Conservation (phyloP, 2,113 vertebrate genomes). For the Alaudala cheleensis region DNA sequence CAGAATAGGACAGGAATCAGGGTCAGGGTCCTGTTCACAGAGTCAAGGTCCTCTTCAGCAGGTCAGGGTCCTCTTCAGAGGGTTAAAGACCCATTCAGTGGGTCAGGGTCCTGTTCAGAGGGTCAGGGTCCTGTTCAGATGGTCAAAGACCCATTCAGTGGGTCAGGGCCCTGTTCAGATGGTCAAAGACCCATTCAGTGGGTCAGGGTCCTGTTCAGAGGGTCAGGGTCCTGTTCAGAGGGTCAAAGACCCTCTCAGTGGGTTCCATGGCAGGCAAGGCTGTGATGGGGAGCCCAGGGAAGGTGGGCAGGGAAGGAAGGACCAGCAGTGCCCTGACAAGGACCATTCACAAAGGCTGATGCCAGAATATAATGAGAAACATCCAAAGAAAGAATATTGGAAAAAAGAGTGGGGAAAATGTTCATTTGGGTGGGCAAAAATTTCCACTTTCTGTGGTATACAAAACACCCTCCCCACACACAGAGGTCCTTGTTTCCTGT, state of each 20-base stretch:
- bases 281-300: background rate
- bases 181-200: fast-evolving
- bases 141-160: background rate
- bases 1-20: background rate
- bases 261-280: background rate
- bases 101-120: too few species aligned
- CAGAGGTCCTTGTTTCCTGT: background rate
- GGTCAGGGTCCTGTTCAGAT: too few species aligned
- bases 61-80: too few species aligned
- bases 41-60: too few species aligned
- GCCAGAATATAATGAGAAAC: fast-evolving
- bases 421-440: background rate
- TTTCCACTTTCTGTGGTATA: background rate
- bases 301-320: background rate
- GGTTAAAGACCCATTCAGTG: too few species aligned
- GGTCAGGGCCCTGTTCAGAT: background rate
- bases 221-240: background rate
- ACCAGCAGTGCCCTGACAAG: too few species aligned
- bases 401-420: background rate
- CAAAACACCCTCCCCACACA: fast-evolving
- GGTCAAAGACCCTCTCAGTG: background rate
- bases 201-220: background rate
- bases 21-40: too few species aligned
- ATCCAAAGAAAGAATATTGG: background rate
- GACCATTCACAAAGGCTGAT: background rate